Conservation (phyloP, 2,113 vertebrate genomes). For the Macaca nemestrina region DNA sequence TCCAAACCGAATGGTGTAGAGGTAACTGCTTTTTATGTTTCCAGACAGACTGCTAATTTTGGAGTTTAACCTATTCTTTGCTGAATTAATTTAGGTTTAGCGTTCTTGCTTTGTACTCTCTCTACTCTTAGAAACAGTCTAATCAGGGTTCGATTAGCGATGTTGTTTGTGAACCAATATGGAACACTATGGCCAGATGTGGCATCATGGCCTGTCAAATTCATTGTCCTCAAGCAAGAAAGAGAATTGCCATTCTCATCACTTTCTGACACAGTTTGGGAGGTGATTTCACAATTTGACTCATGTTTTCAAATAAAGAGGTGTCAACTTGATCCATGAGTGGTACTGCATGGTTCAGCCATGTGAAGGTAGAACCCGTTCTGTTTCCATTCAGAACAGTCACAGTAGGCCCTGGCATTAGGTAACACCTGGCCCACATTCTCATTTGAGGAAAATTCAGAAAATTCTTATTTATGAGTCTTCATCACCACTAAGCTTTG, state of each 20-base stretch:
- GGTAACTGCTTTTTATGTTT: neutral
- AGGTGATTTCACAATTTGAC: neutral
- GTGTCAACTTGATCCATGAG: neutral
- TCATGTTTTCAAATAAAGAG: neutral
- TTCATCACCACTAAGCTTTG: neutral
- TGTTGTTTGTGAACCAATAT: neutral
- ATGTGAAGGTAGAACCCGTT: neutral
- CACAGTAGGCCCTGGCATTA: neutral
- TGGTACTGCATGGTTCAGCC: rapidly evolving
- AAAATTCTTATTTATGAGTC: neutral
- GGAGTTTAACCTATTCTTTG: constrained; percentile 45
- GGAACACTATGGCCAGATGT: neutral
- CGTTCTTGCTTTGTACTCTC: neutral
- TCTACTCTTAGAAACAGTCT: neutral
- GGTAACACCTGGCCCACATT: neutral
- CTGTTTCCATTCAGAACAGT: neutral
- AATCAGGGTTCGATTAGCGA: neutral
- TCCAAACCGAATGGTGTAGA: neutral
- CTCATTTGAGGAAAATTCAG: neutral
- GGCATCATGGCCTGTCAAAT: neutral
- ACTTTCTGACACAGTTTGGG: neutral
- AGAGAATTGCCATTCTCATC: neutral
- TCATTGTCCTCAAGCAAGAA: neutral
- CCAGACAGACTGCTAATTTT: constrained; percentile 34
- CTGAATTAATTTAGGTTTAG: neutral